These are phyloP conservation scores for Anarrhichthys ocellatus DNA, from an alignment of 2,113 vertebrate genomes.

Conservation along the genomic window DNA sequence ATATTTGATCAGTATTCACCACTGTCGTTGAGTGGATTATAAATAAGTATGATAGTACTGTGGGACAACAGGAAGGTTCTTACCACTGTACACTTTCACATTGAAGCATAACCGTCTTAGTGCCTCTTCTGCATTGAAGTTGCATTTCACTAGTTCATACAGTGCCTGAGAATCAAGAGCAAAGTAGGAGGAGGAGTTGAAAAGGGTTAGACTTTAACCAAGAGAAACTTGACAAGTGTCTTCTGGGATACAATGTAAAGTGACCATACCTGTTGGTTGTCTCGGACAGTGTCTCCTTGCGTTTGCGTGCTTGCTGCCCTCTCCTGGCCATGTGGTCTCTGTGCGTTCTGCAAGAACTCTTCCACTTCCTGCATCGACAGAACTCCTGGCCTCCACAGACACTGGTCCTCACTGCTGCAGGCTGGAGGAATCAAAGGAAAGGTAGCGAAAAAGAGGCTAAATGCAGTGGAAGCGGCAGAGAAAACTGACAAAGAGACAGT, in stretches of 20 bases:
- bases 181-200: not conserved
- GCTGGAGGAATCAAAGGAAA: slow-evolving; percentile 72
- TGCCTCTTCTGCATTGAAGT: slow-evolving; percentile 93
- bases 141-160: slow-evolving; percentile 95
- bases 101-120: slow-evolving; percentile 92
- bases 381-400: slow-evolving; percentile 91
- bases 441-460: not conserved
- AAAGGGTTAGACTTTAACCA: not conserved
- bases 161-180: slow-evolving; percentile 84
- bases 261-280: slow-evolving; percentile 91
- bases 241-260: not conserved
- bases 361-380: slow-evolving; percentile 90
- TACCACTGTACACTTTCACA: slow-evolving; percentile 94
- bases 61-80: slow-evolving; percentile 48
- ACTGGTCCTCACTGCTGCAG: slow-evolving; percentile 91
- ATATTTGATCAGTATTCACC: not conserved
- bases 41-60: not conserved
- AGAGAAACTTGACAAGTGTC: not conserved
- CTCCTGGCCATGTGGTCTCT: slow-evolving; percentile 83
- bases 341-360: slow-evolving; percentile 88
- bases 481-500: not conserved
- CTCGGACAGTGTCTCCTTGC: slow-evolving; percentile 83
- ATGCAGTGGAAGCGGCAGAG: not conserved
- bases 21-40: not conserved
- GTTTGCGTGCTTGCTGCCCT: slow-evolving; percentile 67